A percentile compares a stretch with the other conserved stretches of the same genome.
These are phyloP conservation scores for Pterostichus niger DNA, from an alignment of 2,888 invertebrate genomes.

Conservation along the genomic window DNA sequence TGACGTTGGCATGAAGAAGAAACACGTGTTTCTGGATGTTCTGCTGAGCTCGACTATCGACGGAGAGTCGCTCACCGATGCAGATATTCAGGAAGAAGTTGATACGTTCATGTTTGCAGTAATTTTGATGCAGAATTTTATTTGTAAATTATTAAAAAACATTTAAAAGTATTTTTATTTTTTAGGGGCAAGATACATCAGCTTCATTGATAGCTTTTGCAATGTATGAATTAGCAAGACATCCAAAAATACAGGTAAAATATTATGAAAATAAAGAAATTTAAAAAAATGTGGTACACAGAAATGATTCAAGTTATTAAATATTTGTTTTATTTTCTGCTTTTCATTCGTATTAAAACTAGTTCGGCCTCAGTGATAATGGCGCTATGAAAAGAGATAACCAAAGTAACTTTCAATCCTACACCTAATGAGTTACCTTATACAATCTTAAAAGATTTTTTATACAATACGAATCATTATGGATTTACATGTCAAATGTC, in stretches of 20 bases:
- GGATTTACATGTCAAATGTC: not conserved
- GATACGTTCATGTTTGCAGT: slow-evolving; percentile 83
- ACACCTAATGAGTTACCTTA: not conserved
- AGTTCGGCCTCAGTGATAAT: not conserved
- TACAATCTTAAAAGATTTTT: not conserved
- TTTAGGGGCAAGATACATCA: slow-evolving; percentile 80
- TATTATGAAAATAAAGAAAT: no score
- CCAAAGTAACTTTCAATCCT: no score
- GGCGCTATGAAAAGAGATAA: not conserved
- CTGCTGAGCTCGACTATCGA: slow-evolving; percentile 81
- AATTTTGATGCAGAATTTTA: not conserved
- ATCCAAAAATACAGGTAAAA: slow-evolving; percentile 76
- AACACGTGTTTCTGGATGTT: slow-evolving; percentile 83
- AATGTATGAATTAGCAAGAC: slow-evolving; percentile 78
- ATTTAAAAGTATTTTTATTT: slow-evolving; percentile 38
- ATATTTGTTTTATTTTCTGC: no score
- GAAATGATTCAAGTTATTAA: no score
- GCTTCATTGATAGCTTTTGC: slow-evolving; percentile 79
- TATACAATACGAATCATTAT: not conserved
- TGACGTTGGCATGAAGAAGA: slow-evolving; percentile 29
- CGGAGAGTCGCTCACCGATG: slow-evolving; percentile 79
- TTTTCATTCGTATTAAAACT: no score
- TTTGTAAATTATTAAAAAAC: not conserved
- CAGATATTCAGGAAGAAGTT: slow-evolving; percentile 82
- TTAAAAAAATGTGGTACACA: no score